Percentiles rank a stretch among this genome's conserved stretches.
Evolutionary conservation across 2,113 vertebrate genomes (phyloP).

Genomic region (Rissa tridactyla): DNA sequence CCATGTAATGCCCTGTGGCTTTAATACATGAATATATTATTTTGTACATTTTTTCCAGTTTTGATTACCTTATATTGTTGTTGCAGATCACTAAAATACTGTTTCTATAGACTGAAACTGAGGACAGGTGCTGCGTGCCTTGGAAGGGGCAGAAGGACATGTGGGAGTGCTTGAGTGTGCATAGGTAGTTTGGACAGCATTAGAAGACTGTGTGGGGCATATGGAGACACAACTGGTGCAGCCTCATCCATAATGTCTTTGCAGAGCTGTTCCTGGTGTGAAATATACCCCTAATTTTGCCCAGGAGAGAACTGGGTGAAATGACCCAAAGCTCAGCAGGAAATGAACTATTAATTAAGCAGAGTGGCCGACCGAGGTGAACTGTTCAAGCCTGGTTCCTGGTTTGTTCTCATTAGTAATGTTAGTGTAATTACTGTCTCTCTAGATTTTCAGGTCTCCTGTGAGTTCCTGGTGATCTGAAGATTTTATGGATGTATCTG

Average conservation of each 20-base stretch:
- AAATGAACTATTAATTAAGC: not conserved
- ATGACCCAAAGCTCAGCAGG: not conserved
- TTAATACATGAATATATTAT: not conserved
- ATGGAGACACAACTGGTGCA: not conserved
- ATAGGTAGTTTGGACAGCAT: not conserved
- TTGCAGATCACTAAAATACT: not conserved
- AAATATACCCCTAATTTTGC: not conserved
- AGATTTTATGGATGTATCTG: not conserved
- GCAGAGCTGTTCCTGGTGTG: not conserved
- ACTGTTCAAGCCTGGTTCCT: not conserved
- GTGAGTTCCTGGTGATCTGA: not conserved
- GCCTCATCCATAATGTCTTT: not conserved
- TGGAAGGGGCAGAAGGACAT: not conserved
- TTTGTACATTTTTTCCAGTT: not conserved
- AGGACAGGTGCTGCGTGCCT: not conserved
- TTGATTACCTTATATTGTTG: not conserved
- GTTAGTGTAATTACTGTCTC: not conserved
- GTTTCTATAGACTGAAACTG: not conserved
- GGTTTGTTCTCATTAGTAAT: not conserved
- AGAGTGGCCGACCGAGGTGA: not conserved
- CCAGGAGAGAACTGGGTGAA: not conserved
- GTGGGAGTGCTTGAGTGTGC: not conserved
- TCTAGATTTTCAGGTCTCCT: not conserved
- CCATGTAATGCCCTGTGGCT: not conserved
- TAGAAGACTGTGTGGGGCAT: not conserved